Base-by-base conservation (phyloP, 1,140 invertebrate genomes). In the Tetraneura akinire region DNA sequence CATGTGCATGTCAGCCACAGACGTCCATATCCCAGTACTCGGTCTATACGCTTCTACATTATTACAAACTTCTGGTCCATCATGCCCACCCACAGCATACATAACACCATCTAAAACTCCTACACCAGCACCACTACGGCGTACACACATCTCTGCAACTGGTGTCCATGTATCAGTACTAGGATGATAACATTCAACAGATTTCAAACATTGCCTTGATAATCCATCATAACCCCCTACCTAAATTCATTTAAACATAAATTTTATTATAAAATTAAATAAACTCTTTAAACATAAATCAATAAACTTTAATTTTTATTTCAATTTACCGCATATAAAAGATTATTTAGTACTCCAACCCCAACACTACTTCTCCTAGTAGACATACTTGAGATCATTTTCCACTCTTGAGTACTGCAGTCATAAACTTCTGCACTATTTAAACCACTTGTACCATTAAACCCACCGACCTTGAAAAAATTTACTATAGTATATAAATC, bases 191-290 rank as follows among this genome's bases (percentile, higher is more conserved):
- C 92, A 92, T 87, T 98, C 96, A 21, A 97, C 96, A 47, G 93
- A 94, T 81, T 92, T 93, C 29, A 98, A 87, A 85, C 95, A 98
- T 85, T 95, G 94, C 60, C 93, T 87, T 68, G 92, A 94, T 70
- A 92, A 91, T 68, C 95, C 94, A 88, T 98, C 96, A 87, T 98
- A 98, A 8, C 96, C 96, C 32, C 96, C 96, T 78, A 97, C 92
- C 88, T 89, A 84, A 76, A 29, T 1, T n/a, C 5, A 4, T 29
- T 29, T 8, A 49, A 83, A 81, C 23, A 68, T n/a, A n/a, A n/a
- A n/a, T 73, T 82, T 70, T 49, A 71, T 10, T 37, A 47, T 68
- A 55, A 70, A 78, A 78, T 21, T 32, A 64, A 42, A 32, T 51
- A 6, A 10, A 80, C n/a, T 32, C n/a, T 73, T 71, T 16, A 51